These are phyloP conservation scores for Petrosia ficiformis DNA, from an alignment of 37 sponge, comb jelly and placozoan genomes.

Conservation along the genomic window DNA sequence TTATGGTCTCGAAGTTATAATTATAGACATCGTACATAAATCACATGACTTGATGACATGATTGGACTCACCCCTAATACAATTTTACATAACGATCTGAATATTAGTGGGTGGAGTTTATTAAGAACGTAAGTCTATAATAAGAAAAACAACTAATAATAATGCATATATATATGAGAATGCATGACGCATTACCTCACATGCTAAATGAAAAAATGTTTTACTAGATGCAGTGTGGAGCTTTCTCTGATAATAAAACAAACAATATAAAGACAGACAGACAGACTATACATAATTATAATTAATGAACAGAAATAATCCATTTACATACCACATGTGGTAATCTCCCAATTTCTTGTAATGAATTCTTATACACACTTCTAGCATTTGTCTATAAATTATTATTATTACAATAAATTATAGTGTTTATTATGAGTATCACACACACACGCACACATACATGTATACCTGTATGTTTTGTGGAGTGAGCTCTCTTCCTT, in stretches of 20 bases:
- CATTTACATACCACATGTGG: slow-evolving; percentile 17
- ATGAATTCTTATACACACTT: slow-evolving; percentile 35
- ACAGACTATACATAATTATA: not conserved
- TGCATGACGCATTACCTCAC: slow-evolving; percentile 34
- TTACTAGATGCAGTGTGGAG: slow-evolving; percentile 27
- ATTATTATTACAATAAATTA: not conserved
- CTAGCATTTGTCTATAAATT: slow-evolving; percentile 29
- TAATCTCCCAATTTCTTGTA: slow-evolving; percentile 45
- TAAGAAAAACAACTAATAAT: not conserved
- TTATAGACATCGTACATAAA: not conserved
- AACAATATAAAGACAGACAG: not conserved
- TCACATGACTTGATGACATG: not conserved
- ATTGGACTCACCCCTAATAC: slow-evolving; percentile 42
- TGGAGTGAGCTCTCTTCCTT: too few species aligned
- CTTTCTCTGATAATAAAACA: slow-evolving; percentile 30
- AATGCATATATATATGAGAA: not conserved
- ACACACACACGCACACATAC: slow-evolving; percentile 9
- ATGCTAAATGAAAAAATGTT: slow-evolving; percentile 47
- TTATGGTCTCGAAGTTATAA: too few species aligned
- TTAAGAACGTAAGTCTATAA: slow-evolving; percentile 81
- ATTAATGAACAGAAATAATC: not conserved
- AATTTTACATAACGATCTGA: slow-evolving; percentile 57
- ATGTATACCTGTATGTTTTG: too few species aligned
- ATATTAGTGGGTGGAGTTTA: slow-evolving; percentile 47
- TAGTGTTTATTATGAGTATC: not conserved